Base-by-base conservation (phyloP, 2,888 invertebrate genomes). In the Neoitamus cyanurus region DNA sequence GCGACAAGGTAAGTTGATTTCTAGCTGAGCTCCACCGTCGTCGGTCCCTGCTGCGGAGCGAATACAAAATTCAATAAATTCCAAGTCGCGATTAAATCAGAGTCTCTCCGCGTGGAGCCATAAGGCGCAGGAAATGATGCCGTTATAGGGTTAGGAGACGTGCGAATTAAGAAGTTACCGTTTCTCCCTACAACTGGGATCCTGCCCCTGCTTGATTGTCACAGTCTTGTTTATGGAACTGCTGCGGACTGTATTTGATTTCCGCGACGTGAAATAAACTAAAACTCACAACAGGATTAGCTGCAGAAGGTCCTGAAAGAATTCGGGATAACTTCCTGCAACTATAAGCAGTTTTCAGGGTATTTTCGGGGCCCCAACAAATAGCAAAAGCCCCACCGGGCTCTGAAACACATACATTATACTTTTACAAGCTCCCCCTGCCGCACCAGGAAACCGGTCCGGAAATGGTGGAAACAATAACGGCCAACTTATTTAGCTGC, bases 1-100 rank as follows among this genome's bases (percentile, higher is more conserved):
- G 96, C 97, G 87, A 94, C 97, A 88, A 94, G 95, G 95, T 95
- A 92, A 93, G 91, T 90, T 34, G 31, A 73, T 34, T 48, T 82
- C 36, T 28, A 28, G 13, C 20, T n/a, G 20, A 31, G 31, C 78
- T 31, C n/a, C 58, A 11, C n/a, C 25, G 6, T 13, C 77, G 30
- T 25, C 1, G n/a, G n/a, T 15, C 42, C 42, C 42, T 42, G 13
- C 37, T 9, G 13, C 42, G 13, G 58, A 13, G 46, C 46, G 46
- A 77, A 77, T 77, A 37, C 77, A 77, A 77, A 42, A 48, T 78
- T 78, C 30, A 48, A 78, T 58, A 48, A 78, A 78, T 78, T 78
- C 42, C 9, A 30, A 28, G 9, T 78, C 48, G 48, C 46, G 48
- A 78, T 78, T 78, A 48, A 78, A 78, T 78, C 78, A 78, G 58